Conservation (phyloP, 2,113 vertebrate genomes). For the Heloderma charlesbogerti region DNA sequence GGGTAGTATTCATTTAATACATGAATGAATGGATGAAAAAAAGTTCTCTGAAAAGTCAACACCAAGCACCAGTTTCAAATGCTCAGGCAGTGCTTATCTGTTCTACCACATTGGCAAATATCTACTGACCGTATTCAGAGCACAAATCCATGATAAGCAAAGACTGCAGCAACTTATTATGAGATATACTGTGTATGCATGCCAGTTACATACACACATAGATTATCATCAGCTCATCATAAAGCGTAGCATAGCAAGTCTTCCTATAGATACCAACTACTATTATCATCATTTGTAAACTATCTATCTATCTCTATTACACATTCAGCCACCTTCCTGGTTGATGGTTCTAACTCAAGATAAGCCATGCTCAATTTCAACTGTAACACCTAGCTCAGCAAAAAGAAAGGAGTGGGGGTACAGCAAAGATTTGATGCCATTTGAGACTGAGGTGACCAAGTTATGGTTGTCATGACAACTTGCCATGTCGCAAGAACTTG, state of each 20-base stretch:
- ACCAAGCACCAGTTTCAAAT: background rate
- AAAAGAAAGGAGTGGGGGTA: background rate
- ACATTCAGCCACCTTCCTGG: background rate
- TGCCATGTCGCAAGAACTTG: background rate
- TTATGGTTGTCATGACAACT: constrained; percentile 7
- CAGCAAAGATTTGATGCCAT: background rate
- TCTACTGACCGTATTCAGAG: background rate
- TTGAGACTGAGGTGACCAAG: background rate
- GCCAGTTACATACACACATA: background rate
- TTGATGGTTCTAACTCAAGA: background rate
- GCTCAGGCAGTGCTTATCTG: background rate
- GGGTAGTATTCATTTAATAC: too few species aligned
- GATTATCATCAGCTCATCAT: background rate
- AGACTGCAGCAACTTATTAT: background rate
- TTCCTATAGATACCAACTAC: background rate
- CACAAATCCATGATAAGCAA: background rate
- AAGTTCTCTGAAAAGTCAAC: background rate
- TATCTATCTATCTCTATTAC: background rate
- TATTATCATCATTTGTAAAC: background rate
- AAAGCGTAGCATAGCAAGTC: background rate
- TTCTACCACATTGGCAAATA: background rate
- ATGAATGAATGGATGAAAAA: too few species aligned
- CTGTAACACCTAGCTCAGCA: background rate
- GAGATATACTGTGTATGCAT: background rate
- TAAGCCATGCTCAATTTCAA: background rate